Conservation (phyloP, 2,888 invertebrate genomes). For the Encarsia formosa region DNA sequence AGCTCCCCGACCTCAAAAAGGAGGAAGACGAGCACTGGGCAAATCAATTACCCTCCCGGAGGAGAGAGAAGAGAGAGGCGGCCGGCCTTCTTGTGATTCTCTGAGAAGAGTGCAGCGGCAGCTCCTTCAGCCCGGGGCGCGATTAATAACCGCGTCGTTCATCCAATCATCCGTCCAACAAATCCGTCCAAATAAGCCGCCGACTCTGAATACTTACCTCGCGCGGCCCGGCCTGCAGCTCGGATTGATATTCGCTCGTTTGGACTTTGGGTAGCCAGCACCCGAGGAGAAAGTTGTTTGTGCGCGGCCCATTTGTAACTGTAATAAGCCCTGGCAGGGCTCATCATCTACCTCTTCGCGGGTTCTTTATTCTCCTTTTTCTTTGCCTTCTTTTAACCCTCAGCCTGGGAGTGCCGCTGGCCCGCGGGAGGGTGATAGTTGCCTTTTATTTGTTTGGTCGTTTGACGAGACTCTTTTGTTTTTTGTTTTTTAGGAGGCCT, state of each 20-base stretch:
- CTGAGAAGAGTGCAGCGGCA: not conserved
- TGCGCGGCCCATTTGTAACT: conserved; percentile 14
- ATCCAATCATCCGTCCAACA: conserved; percentile 23
- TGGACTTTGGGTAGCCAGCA: not conserved
- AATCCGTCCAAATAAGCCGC: conserved; percentile 25
- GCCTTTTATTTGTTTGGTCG: no score
- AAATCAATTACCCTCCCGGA: conserved; percentile 1
- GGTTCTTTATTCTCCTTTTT: not conserved
- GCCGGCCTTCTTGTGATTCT: not conserved
- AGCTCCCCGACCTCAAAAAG: not conserved
- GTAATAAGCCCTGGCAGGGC: conserved; percentile 18
- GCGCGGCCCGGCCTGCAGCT: not conserved
- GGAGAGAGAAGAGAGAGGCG: conserved; percentile 1
- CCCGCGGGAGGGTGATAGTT: no score
- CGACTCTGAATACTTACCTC: not conserved
- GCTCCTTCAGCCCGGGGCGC: conserved; percentile 7
- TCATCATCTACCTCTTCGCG: not conserved
- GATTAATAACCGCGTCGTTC: conserved; percentile 27
- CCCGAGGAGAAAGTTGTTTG: conserved; percentile 1
- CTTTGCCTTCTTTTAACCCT: not conserved
- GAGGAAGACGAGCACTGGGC: not conserved
- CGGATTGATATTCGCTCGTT: not conserved
- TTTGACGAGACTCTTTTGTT: no score
- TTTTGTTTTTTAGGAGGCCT: no score
- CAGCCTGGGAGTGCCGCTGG: no score